Percentiles rank a stretch among this genome's conserved stretches.
Conservation (phyloP, 2,113 vertebrate species). For the Limanda limanda region DNA sequence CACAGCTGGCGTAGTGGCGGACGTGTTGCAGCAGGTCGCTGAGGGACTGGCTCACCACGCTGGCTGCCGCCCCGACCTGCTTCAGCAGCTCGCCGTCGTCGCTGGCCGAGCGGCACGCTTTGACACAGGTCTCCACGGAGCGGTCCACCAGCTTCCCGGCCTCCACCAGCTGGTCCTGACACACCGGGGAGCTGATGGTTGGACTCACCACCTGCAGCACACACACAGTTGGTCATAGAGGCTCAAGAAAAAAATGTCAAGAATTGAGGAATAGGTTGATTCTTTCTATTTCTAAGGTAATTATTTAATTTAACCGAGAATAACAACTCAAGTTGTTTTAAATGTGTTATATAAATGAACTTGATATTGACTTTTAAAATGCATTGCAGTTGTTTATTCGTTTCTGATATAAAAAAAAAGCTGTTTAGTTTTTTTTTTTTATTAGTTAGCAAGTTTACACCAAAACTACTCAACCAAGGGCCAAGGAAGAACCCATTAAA, state of each 20-base stretch:
- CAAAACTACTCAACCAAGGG: no score
- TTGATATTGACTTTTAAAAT: no score
- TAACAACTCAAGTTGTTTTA: neutral
- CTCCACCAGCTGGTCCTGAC: constrained; percentile 98
- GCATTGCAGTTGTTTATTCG: no score
- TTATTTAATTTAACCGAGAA: neutral
- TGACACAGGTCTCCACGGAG: constrained; percentile 94
- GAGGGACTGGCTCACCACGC: constrained; percentile 94
- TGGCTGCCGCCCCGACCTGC: constrained; percentile 91
- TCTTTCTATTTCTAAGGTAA: neutral
- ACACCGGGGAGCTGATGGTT: constrained; percentile 97
- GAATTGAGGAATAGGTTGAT: neutral
- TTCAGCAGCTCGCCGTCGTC: constrained; percentile 91
- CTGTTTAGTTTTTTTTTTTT: no score
- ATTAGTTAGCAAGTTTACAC: no score
- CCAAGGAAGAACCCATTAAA: no score
- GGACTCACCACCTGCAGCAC: constrained; percentile 92
- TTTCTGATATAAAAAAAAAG: no score
- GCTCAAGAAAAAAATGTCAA: neutral
- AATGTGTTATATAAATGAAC: no score
- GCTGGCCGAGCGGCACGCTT: constrained; percentile 92
- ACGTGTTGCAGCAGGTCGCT: constrained; percentile 95
- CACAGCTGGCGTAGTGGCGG: constrained; percentile 94
- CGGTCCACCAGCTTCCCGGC: constrained; percentile 96
- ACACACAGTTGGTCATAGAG: constrained; percentile 23